Evolutionary conservation across 2,113 vertebrate species (phyloP), one percentile per base, ranked within the genome.

Genomic region (Microcebus lehilahytsara): DNA sequence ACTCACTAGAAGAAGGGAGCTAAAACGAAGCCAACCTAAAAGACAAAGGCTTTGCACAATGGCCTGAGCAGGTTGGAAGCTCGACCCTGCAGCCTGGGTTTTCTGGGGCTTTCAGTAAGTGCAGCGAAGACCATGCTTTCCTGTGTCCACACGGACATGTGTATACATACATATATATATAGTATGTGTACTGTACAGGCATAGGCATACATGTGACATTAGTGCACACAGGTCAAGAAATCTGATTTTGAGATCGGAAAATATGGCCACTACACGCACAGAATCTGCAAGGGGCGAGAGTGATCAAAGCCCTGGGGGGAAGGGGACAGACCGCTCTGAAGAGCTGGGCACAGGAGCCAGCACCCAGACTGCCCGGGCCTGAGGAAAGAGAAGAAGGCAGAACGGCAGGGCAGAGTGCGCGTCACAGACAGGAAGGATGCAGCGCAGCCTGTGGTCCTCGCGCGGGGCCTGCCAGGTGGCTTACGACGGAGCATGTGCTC

Each of bases 1-100:
- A 97, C 95, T 94, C 85, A 49, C 90, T 96, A 40, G 96, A 92
- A 93, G 13, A 92, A 96, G 51, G 60, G 64, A 85, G 53, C 27
- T 80, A 71, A 95, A 91, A 95, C 49, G 51, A 92, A 96, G 23
- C 85, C 80, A 94, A 69, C 62, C 37, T 93, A 42, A 96, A 77
- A 97, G 89, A 87, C 91, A 92, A 96, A 96, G 51, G 17, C 49
- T 83, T 10, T 66, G 22, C n/a, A 40, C 69, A 12, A 20, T 30
- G 67, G 60, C 53, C 37, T 1, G 8, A 62, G 53, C 22, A 19
- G 58, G 64, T 20, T 20, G 34, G 32, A 84, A 42, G 27, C 62
- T 77, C 58, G 13, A 42, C 60, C 19, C 10, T 13, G 23, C 30
- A 19, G 60, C 42, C 56, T 49, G 42, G 14, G n/a, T 40, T 30